Evolutionary conservation across 2,888 invertebrate species (phyloP), one percentile per base, ranked within the genome.

Genomic region (Sisyra nigra): DNA sequence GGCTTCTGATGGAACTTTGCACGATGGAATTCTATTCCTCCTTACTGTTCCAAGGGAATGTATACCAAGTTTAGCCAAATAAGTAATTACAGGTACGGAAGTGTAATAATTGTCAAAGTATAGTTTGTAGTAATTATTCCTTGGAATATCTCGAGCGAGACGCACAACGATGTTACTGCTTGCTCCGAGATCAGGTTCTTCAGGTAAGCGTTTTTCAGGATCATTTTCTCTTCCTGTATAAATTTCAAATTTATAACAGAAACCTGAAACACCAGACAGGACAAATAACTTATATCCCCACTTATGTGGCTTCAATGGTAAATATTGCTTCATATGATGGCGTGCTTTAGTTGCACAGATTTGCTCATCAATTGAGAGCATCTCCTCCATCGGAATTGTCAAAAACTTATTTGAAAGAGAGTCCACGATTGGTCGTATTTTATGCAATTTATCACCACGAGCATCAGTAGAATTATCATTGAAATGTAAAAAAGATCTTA

Each of bases 41-140:
- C 55, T 37, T n/a, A 55, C 50, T 30, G 58, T 59, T 11, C 56
- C 56, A 29, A 58, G 32, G 18, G 46, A 42, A 31, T 48, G 44
- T 34, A 59, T 57, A 31, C 55, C 56, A 44, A 49, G 41, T 42
- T 52, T 45, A n/a, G 52, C 45, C 37, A 57, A 41, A 42, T 50
- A 50, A n/a, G 40, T 47, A 13, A 55, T 17, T 10, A 58, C 46
- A 33, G 45, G 49, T 24, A 55, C 6, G 17, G 52, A 50, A n/a
- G 54, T 54, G 41, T 53, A 58, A 44, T 52, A 56, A 46, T 56
- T 57, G 44, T 58, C 55, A 47, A 54, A 57, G 48, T 54, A 59
- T n/a, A 60, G 13, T 46, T 47, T 41, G 44, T 55, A 54, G 47
- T 57, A 56, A 44, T 50, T 45, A 36, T 53, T 50, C 46, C 41